Evolutionary conservation across 1,140 invertebrate genomes (phyloP).

Genomic region (Trypoxylus dichotomus): DNA sequence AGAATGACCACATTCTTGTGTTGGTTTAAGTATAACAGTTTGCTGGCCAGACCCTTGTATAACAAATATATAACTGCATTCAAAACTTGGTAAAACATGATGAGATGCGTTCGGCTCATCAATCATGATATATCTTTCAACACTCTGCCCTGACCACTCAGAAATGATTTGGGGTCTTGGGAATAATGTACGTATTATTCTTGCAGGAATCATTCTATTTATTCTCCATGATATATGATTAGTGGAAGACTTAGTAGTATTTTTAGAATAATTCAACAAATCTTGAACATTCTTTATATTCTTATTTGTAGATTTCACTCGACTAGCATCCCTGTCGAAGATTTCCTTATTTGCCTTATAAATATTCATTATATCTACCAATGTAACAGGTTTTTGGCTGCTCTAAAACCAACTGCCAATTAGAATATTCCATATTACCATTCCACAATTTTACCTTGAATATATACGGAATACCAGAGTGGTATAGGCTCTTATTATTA

Average conservation of each 20-base stretch:
- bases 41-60: constrained; percentile 67
- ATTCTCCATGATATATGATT: constrained; percentile 64
- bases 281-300: constrained; percentile 49
- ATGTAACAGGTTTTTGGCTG: constrained; percentile 50
- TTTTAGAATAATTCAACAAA: constrained; percentile 42
- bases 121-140: constrained; percentile 71
- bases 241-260: constrained; percentile 43
- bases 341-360: constrained; percentile 55
- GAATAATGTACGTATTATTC: constrained; percentile 67
- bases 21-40: constrained; percentile 66
- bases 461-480: constrained; percentile 49
- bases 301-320: constrained; percentile 58
- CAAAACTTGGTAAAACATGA: constrained; percentile 70
- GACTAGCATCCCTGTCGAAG: constrained; percentile 60
- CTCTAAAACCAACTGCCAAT: constrained; percentile 44
- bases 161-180: constrained; percentile 63
- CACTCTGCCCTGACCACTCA: constrained; percentile 66
- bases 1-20: constrained; percentile 65
- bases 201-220: constrained; percentile 67
- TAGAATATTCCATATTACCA: not conserved
- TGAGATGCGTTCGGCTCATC: constrained; percentile 63
- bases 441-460: constrained; percentile 39
- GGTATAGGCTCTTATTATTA: constrained; percentile 43
- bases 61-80: constrained; percentile 75
- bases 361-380: constrained; percentile 53